Evolutionary conservation across 2,113 vertebrate species (phyloP).

Genomic region (Strix uralensis): DNA sequence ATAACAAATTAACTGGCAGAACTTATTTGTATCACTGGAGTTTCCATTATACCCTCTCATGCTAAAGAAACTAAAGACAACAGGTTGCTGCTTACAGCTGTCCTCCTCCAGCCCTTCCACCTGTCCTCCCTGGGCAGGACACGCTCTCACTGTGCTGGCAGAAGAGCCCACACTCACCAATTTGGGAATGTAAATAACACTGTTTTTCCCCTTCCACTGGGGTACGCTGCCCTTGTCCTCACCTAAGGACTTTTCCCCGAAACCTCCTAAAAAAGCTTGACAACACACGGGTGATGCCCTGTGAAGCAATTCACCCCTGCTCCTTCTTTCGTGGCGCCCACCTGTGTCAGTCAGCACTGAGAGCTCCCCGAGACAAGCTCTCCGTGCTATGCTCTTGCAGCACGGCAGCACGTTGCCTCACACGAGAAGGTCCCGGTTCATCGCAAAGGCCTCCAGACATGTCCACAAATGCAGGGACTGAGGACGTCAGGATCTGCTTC

Average conservation of each 20-base stretch:
- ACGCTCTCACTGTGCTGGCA: background rate
- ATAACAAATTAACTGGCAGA: background rate
- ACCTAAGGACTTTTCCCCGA: background rate
- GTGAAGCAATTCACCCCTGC: background rate
- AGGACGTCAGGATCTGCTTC: background rate
- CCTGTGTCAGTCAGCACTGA: background rate
- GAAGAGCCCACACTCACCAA: background rate
- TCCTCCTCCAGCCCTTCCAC: background rate
- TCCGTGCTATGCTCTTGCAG: no score
- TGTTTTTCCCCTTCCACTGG: background rate
- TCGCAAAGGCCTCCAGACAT: background rate
- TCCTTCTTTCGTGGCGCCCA: background rate
- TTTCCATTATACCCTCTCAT: background rate
- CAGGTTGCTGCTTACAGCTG: background rate
- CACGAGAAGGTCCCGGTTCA: background rate
- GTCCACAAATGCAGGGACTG: background rate
- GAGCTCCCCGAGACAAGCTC: background rate
- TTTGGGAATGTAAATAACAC: background rate
- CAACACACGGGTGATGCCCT: background rate
- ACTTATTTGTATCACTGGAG: background rate
- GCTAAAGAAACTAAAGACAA: background rate
- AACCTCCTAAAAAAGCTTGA: background rate
- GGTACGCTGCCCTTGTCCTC: background rate
- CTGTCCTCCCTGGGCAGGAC: background rate
- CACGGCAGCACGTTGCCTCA: accelerated